Evolutionary conservation across 2,888 invertebrate species (phyloP).

Genomic region (Eupithecia subfuscata): DNA sequence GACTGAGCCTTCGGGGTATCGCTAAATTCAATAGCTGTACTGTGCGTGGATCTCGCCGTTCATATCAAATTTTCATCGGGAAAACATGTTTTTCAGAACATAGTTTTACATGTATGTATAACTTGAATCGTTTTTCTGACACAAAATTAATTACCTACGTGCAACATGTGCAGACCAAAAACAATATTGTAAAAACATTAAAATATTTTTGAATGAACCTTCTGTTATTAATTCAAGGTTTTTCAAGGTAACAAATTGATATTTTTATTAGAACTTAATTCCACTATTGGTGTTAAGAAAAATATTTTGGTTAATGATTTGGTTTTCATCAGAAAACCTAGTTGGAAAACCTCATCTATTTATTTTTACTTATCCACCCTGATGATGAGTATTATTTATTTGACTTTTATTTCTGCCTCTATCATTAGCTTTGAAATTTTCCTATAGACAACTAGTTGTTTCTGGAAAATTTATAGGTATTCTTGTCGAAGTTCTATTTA

Average conservation of each 20-base stretch:
- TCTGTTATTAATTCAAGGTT: too few species aligned
- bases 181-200: too few species aligned
- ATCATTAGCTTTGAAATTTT: background rate
- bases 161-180: background rate
- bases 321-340: too few species aligned
- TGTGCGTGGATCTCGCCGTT: constrained; percentile 51
- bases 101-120: constrained; percentile 16
- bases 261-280: too few species aligned
- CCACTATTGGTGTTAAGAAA: too few species aligned
- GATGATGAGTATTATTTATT: background rate
- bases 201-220: background rate
- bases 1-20: background rate
- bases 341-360: too few species aligned
- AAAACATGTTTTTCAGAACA: constrained; percentile 37
- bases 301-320: too few species aligned
- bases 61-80: constrained; percentile 41
- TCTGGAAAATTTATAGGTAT: background rate
- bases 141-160: background rate
- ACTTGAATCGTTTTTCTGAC: background rate
- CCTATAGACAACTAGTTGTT: background rate
- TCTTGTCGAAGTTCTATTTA: constrained; percentile 1
- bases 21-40: background rate
- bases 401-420: background rate
- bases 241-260: too few species aligned
- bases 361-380: too few species aligned